Evolutionary conservation across 1,140 invertebrate genomes (phyloP).

Genomic region (Nylanderia fulva): DNA sequence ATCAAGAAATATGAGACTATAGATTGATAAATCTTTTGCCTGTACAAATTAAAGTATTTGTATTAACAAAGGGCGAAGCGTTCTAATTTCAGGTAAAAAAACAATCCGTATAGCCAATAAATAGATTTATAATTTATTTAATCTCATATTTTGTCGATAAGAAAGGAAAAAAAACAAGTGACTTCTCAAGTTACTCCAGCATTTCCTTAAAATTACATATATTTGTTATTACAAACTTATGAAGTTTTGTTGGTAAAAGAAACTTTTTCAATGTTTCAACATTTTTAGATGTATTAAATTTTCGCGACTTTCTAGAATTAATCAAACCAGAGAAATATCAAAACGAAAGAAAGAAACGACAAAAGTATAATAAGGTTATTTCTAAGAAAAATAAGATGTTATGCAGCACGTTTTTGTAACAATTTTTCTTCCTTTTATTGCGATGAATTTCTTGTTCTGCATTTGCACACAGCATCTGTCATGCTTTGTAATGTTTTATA

Average conservation of each 20-base stretch:
- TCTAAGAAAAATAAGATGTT: slow-evolving; percentile 4
- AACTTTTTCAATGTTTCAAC: neutral
- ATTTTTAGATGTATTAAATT: slow-evolving; percentile 8
- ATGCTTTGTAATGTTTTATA: neutral
- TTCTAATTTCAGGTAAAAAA: no score
- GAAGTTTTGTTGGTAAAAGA: neutral
- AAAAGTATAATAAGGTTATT: neutral
- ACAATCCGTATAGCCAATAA: no score
- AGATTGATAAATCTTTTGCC: no score
- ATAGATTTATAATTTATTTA: no score
- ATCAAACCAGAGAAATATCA: neutral
- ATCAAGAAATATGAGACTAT: no score
- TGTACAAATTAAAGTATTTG: no score
- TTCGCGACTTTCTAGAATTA: neutral
- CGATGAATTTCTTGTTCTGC: neutral
- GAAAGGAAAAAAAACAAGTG: no score
- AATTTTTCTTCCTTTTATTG: no score
- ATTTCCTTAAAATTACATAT: neutral
- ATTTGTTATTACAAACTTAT: neutral
- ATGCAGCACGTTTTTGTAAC: neutral
- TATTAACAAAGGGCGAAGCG: no score
- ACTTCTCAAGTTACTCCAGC: no score
- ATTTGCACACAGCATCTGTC: neutral
- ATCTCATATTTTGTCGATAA: no score
- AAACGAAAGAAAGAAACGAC: neutral